These are phyloP conservation scores for Serilophus lunatus DNA, from an alignment of 2,113 vertebrate species.

Conservation along the genomic window DNA sequence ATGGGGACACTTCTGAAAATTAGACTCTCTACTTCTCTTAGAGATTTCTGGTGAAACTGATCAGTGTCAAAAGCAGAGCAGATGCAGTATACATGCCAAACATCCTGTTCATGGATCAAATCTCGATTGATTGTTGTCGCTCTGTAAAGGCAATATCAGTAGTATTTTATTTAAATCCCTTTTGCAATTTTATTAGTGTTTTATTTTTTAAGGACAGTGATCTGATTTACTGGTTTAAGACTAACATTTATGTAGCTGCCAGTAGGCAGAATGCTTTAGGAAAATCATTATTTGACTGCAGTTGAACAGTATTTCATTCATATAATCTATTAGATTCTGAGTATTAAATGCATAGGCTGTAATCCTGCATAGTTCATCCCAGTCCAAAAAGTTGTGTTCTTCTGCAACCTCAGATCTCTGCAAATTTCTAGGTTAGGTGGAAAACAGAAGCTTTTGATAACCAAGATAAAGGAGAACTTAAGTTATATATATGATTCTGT, in stretches of 20 bases:
- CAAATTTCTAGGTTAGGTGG: background rate
- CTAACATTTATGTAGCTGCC: background rate
- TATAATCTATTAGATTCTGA: background rate
- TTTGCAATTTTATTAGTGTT: background rate
- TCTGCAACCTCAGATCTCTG: background rate
- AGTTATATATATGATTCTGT: background rate
- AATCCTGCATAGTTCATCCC: background rate
- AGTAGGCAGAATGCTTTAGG: background rate
- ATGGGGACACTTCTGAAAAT: background rate
- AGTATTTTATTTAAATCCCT: background rate
- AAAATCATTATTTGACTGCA: background rate
- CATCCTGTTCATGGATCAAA: background rate
- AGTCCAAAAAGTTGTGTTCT: background rate
- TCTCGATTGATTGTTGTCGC: background rate
- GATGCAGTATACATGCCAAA: background rate
- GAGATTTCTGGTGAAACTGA: background rate
- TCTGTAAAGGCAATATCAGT: background rate
- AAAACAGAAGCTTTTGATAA: background rate
- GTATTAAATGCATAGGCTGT: background rate
- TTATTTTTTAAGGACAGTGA: background rate
- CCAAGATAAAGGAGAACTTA: background rate
- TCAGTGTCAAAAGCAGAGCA: background rate
- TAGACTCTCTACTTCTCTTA: background rate
- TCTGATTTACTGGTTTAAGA: background rate
- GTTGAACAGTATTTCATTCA: background rate